Evolutionary conservation across 2,113 vertebrate species (phyloP), one percentile per base, ranked within the genome.

Genomic region (Podiceps cristatus): DNA sequence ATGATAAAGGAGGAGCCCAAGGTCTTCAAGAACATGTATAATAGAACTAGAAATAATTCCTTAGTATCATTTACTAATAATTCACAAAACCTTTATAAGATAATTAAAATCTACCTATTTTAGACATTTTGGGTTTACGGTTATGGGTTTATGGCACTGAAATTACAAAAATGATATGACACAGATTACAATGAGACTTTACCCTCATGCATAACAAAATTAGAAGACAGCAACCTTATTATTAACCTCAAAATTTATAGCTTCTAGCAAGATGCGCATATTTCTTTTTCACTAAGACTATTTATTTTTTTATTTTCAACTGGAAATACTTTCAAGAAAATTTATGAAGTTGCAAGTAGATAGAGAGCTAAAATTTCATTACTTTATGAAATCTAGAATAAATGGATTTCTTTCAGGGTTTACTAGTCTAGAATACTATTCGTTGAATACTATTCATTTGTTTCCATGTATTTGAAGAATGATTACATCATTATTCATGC

Each of bases 401-500:
- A 58, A 62, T 40, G 13, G 8, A 42, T 74, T 77, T 49, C 4
- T 78, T 71, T 72, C 44, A 71, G 20, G 4, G 2, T 55, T 75
- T 92, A 29, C 29, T 64, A 23, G 12, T 42, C 6, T 63, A 13
- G 11, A 86, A 72, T 75, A 29, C 3, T 53, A 45, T n/a, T n/a
- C 12, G 5, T 67, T 87, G n/a, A n/a, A n/a, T n/a, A n/a, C n/a
- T n/a, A n/a, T n/a, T 83, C 45, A 88, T 86, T 95, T 97, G 11
- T 85, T 95, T 88, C 72, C 31, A 55, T 88, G 31, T 67, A 95
- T 96, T 87, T 94, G 66, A 73, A 80, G 35, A 96, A 83, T 69
- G 62, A 95, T 95, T 95, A 62, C n/a, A 86, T 81, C 73, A 77
- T 68, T 96, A 58, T 86, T 96, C 60, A 95, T 55, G 56, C 31